phyloP scores from a whole-genome alignment of 1,140 invertebrate genomes.

The Drosophila persimilis region DNA sequence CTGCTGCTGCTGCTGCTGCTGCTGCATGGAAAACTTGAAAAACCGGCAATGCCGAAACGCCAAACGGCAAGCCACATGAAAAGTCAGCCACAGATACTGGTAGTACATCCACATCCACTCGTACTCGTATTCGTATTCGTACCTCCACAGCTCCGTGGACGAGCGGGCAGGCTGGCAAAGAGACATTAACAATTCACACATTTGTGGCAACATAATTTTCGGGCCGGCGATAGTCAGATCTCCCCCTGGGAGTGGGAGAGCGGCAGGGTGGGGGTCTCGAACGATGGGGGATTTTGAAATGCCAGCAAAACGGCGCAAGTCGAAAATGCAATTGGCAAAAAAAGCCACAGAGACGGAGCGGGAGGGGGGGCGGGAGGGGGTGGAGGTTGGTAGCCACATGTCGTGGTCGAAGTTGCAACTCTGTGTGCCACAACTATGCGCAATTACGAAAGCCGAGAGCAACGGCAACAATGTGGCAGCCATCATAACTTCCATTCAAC shows the following conservation, averaged over 20 bases:
- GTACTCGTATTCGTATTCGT: no score
- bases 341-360: slow-evolving; percentile 1
- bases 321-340: slow-evolving; percentile 39
- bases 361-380: background rate
- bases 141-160: slow-evolving; percentile 16
- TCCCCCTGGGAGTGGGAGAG: background rate
- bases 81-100: slow-evolving; percentile 37
- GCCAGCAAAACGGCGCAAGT: slow-evolving; percentile 34
- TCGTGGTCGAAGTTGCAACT: slow-evolving; percentile 54
- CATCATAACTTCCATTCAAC: slow-evolving; percentile 65
- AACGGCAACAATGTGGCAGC: slow-evolving; percentile 64
- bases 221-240: slow-evolving; percentile 45
- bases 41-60: slow-evolving; percentile 62
- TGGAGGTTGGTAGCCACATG: slow-evolving; percentile 34
- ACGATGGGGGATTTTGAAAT: slow-evolving; percentile 40
- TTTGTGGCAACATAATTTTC: slow-evolving; percentile 76
- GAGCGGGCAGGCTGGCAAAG: slow-evolving; percentile 57
- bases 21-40: slow-evolving; percentile 74
- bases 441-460: slow-evolving; percentile 64
- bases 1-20: slow-evolving; percentile 10
- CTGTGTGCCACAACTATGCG: slow-evolving; percentile 57
- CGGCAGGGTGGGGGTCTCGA: no score
- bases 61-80: slow-evolving; percentile 27
- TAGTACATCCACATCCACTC: slow-evolving; percentile 3
- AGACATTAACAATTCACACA: slow-evolving; percentile 80